phyloP scores from a whole-genome alignment of 1,140 invertebrate species.

The Drosophila tsacasi region DNA sequence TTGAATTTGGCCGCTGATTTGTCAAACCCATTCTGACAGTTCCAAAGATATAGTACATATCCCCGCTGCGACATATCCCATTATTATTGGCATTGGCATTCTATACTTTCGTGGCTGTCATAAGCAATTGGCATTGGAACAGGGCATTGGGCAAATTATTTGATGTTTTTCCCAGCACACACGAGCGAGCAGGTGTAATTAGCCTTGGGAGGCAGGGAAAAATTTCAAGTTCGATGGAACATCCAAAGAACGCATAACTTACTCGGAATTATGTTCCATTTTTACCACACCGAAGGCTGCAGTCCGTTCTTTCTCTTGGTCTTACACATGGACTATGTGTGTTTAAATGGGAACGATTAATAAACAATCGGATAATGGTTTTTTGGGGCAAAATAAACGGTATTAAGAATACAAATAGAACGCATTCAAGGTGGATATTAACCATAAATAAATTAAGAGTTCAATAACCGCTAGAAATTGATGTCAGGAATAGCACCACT shows the following conservation, averaged over 20 bases:
- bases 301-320: slow-evolving; percentile 17
- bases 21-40: slow-evolving; percentile 41
- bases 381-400: slow-evolving; percentile 7
- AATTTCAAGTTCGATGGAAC: slow-evolving; percentile 61
- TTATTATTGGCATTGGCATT: slow-evolving; percentile 52
- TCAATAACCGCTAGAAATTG: slow-evolving; percentile 23
- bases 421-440: slow-evolving; percentile 29
- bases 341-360: slow-evolving; percentile 29
- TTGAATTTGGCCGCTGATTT: slow-evolving; percentile 23
- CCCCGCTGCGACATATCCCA: slow-evolving; percentile 19
- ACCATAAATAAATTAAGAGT: slow-evolving; percentile 36
- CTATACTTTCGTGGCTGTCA: slow-evolving; percentile 47
- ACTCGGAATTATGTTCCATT: slow-evolving; percentile 52
- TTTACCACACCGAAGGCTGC: slow-evolving; percentile 59
- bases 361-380: slow-evolving; percentile 30
- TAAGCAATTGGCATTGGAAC: slow-evolving; percentile 64
- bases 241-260: slow-evolving; percentile 65
- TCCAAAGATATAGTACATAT: slow-evolving; percentile 22
- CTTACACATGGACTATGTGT: background rate
- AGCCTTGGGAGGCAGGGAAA: slow-evolving; percentile 61
- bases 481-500: slow-evolving; percentile 4
- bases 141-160: slow-evolving; percentile 39
- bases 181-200: slow-evolving; percentile 71
- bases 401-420: slow-evolving; percentile 30
- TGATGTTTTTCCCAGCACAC: slow-evolving; percentile 18